Evolutionary conservation across 1,140 invertebrate genomes (phyloP).

Genomic region (Mizuhopecten yessoensis): DNA sequence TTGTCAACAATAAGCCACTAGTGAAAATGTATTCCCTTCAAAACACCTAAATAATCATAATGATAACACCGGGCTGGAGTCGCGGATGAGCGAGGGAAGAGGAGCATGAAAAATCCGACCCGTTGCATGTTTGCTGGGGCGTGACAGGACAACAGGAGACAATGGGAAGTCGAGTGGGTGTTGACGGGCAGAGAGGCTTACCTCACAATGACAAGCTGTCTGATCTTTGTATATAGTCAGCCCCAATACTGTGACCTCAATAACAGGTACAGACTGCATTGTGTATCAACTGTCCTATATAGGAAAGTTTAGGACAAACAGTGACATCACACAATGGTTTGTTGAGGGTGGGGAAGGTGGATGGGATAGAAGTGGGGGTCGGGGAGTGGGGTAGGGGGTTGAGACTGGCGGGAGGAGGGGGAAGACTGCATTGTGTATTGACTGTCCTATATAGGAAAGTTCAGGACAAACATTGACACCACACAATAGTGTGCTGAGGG

Average conservation of each 20-base stretch:
- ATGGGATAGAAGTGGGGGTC: neutral
- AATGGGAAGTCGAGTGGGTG: slow-evolving; percentile 31
- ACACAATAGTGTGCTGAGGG: neutral
- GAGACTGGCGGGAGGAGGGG: neutral
- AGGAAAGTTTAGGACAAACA: neutral
- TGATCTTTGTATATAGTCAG: neutral
- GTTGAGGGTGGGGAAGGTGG: too few relatives aligned
- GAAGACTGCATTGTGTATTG: neutral
- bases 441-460: neutral
- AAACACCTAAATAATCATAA: neutral
- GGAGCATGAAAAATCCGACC: neutral
- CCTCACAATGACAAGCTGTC: neutral
- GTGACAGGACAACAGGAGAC: neutral
- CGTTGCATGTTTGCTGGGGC: neutral
- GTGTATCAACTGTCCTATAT: neutral
- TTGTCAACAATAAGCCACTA: neutral
- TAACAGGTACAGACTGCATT: neutral
- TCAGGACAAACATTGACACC: neutral
- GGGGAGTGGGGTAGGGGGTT: neutral
- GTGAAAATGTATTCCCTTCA: slow-evolving; percentile 10
- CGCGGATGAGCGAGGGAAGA: slow-evolving; percentile 18
- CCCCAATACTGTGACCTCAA: neutral
- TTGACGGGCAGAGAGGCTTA: slow-evolving; percentile 27
- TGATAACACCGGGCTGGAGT: neutral
- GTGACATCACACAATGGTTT: neutral